Conservation (phyloP, 2,113 vertebrate species). For the Andinoacara biseriatus region DNA sequence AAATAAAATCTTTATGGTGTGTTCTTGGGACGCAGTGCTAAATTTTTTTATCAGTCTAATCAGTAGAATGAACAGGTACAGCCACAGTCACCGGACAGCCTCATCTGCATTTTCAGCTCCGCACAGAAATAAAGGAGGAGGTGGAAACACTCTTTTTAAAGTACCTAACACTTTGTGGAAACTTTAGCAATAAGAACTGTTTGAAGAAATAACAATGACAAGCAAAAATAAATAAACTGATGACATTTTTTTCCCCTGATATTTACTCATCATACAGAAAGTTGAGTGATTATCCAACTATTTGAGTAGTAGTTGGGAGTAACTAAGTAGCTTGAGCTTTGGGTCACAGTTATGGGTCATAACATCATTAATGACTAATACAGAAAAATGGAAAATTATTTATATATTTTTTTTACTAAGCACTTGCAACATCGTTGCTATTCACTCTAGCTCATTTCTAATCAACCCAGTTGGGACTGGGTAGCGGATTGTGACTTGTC, state of each 20-base stretch:
- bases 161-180: not conserved
- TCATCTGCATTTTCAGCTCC: slow-evolving; percentile 21
- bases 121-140: not conserved
- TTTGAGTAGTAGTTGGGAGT: too few species aligned
- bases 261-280: not conserved
- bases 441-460: not conserved
- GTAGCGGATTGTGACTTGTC: not conserved
- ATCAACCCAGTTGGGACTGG: not conserved
- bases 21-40: slow-evolving; percentile 5
- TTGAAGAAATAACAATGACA: not conserved
- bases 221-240: not conserved
- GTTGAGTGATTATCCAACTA: not conserved
- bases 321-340: too few species aligned
- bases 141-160: not conserved
- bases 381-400: too few species aligned
- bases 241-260: not conserved
- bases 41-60: slow-evolving; percentile 61
- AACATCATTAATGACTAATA: too few species aligned
- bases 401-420: too few species aligned
- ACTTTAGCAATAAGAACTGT: not conserved
- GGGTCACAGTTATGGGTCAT: too few species aligned
- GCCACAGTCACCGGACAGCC: slow-evolving; percentile 5
- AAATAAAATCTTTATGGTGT: slow-evolving; percentile 58
- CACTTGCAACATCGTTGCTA: not conserved
- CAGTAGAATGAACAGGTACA: slow-evolving; percentile 35